These are phyloP conservation scores for Nesoenas mayeri DNA, from an alignment of 2,113 vertebrate species.

Conservation along the genomic window DNA sequence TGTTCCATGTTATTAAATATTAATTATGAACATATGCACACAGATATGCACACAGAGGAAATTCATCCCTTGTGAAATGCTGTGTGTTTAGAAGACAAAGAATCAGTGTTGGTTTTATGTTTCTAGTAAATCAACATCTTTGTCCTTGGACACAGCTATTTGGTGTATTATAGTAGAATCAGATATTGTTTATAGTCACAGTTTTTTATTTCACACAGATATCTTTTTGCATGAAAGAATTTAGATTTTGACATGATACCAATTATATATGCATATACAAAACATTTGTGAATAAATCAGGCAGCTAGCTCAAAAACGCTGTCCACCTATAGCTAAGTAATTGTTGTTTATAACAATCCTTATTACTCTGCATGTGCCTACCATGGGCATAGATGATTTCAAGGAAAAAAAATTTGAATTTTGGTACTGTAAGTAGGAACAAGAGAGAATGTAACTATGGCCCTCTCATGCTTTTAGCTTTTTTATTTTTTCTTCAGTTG, in stretches of 20 bases:
- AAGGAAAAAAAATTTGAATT: background rate
- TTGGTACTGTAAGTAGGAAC: background rate
- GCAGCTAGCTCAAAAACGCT: background rate
- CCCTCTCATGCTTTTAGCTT: background rate
- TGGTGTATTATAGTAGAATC: background rate
- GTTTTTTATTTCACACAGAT: background rate
- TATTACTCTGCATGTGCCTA: background rate
- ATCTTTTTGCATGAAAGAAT: background rate
- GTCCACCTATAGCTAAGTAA: background rate
- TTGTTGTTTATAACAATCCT: background rate
- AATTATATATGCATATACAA: background rate
- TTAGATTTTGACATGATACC: background rate
- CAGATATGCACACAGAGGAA: background rate
- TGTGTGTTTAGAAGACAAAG: background rate
- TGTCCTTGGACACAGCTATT: background rate
- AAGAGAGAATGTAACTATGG: background rate
- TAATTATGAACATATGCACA: background rate
- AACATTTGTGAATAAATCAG: background rate
- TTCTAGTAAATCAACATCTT: background rate
- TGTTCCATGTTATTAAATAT: background rate
- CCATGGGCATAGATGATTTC: background rate
- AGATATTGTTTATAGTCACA: background rate
- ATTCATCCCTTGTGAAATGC: background rate
- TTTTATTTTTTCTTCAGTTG: background rate
- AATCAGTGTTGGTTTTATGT: background rate